phyloP scores from a whole-genome alignment of 2,797 vertebrate genomes.

The Argya squamiceps region DNA sequence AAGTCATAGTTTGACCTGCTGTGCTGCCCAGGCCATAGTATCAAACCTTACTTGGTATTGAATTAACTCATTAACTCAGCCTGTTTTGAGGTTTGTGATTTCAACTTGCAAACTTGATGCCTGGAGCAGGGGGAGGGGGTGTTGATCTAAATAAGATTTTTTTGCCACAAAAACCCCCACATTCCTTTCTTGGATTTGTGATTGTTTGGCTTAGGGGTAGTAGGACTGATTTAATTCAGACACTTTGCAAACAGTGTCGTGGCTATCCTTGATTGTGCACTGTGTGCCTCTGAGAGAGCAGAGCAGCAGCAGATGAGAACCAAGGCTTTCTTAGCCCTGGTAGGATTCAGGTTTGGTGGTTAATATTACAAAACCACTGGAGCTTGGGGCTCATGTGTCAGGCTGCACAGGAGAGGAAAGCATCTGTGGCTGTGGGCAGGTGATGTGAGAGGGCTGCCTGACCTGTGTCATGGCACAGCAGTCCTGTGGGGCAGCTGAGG shows the following conservation, averaged over 20 bases:
- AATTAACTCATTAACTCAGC: not conserved
- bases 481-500: not conserved
- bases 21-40: not conserved
- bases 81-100: not conserved
- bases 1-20: conserved; percentile 8
- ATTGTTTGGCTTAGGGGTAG: not conserved
- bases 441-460: not conserved
- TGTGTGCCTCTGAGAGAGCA: not conserved
- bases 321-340: not conserved
- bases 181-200: not conserved
- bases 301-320: not conserved
- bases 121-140: fast-evolving
- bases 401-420: not conserved
- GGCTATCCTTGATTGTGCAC: not conserved
- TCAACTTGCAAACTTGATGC: not conserved
- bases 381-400: conserved; percentile 10
- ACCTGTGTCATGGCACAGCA: not conserved
- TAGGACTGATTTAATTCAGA: not conserved
- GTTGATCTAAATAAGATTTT: not conserved
- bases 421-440: not conserved
- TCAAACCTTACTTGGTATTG: conserved; percentile 8
- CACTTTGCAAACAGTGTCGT: not conserved
- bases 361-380: conserved; percentile 38
- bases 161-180: not conserved
- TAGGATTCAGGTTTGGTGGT: not conserved